Evolutionary conservation across 2,113 vertebrate species (phyloP), one percentile per base, ranked within the genome.

Genomic region (Podarcis cretensis): DNA sequence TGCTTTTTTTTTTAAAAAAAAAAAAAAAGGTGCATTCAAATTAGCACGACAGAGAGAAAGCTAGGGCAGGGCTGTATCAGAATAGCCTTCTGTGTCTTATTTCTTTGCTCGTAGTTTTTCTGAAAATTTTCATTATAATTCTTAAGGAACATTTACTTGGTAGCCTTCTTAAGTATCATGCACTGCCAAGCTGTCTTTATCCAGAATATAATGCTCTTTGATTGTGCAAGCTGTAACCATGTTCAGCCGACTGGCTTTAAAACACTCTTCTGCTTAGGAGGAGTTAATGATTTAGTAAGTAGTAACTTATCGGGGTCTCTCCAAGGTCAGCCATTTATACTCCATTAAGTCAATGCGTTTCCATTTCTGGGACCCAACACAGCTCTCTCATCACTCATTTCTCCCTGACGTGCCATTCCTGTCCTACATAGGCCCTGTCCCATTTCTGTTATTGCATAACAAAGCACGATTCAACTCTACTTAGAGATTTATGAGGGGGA

Each of bases 261-360:
- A 75, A 68, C 40, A 43, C 3, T 63, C 0, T 0, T 2, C 30
- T 77, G 65, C 85, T 43, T 82, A 43, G 0, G 0, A 37, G 78
- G 6, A 40, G 6, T 4, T 77, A 4, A 84, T 81, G 88, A 43
- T 54, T 88, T n/a, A 27, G 88, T 59, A 77, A 86, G 59, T n/a
- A 35, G 88, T 69, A 78, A 12, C 37, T n/a, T 65, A 3, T 9
- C 21, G 59, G 76, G 85, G 32, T 81, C 68, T 71, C 25, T 37
- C 16, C 14, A 87, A 84, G 89, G 27, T 89, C 91, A 91, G 74
- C 9, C 57, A 65, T 69, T 90, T 85, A 40, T 86, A 91, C 32
- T 75, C 81, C 80, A 79, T 87, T 82, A 69, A 71, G 65, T 25
- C n/a, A 0, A 0, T 66, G 48, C 14, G 48, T 75, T 87, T 79